Evolutionary conservation across 2,888 invertebrate genomes (phyloP).

Genomic region (Cyclophora punctaria): DNA sequence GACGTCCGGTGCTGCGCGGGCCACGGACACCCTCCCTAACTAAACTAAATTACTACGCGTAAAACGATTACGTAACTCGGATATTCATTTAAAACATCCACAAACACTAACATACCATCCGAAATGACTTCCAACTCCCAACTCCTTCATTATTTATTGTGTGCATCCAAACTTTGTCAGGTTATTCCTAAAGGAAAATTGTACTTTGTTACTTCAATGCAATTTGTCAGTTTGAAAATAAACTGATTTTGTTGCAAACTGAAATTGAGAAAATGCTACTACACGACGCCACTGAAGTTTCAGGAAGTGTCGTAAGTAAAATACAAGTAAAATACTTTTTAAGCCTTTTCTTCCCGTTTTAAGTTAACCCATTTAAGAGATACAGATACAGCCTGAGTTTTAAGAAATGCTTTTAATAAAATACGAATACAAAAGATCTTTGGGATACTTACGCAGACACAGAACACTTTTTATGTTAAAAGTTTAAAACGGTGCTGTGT

Average conservation of each 20-base stretch:
- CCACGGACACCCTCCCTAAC: constrained; percentile 42
- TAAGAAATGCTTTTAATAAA: no score
- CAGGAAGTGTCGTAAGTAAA: constrained; percentile 25
- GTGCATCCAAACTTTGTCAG: constrained; percentile 42
- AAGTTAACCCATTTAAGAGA: constrained; percentile 3
- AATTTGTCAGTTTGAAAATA: constrained; percentile 67
- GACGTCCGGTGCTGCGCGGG: constrained; percentile 49
- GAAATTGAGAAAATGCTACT: constrained; percentile 63
- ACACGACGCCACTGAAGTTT: constrained; percentile 47
- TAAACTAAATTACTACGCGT: constrained; percentile 45
- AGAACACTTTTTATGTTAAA: not conserved
- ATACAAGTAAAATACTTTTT: constrained; percentile 45
- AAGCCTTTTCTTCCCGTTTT: constrained; percentile 17
- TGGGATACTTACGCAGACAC: no score
- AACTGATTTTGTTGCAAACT: constrained; percentile 70
- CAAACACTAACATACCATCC: constrained; percentile 1
- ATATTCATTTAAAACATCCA: constrained; percentile 38
- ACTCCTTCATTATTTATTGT: constrained; percentile 29
- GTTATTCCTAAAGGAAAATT: constrained; percentile 55
- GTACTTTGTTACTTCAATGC: constrained; percentile 59
- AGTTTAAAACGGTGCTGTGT: not conserved
- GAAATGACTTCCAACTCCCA: not conserved
- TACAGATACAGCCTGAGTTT: not conserved
- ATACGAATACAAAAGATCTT: no score
- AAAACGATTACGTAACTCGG: constrained; percentile 46